Base-by-base conservation (phyloP, 30 jellyfish, hydroid and myxozoan genomes). In the Hydractinia symbiolongicarpus region DNA sequence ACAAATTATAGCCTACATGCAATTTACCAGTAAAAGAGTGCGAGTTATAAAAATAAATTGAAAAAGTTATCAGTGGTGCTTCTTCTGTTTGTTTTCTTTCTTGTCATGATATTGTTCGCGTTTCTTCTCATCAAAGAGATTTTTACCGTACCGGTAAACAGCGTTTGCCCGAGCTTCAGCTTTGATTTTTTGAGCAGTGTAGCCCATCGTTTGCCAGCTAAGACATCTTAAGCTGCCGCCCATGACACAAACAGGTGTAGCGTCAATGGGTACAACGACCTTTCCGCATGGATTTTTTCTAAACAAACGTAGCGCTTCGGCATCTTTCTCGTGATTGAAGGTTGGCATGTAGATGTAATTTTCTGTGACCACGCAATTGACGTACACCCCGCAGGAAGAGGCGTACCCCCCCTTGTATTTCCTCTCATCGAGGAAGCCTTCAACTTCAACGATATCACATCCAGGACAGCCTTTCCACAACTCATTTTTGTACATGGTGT, bases 391-490 rank as follows among this genome's bases (percentile, higher is more conserved):
- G 19, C 69, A 58, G 16, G 69, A 58, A 58, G 69, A 58, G 15
- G 69, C 69, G 69, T 58, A 58, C 15, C 69, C 69, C 1, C 69
- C 69, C 19, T 1, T 58, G 69, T 58, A 58, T 11, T 11, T 17
- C 19, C 69, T 13, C 15, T 58, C 69, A 17, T 58, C 69, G 69
- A 58, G 19, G 2, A 58, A 58, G 15, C 69, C 69, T 58, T 58
- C 69, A 17, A 58, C 69, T 58, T 58, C 69, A 58, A 58, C 2
- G 19, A 58, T 58, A 11, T 58, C 16, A 58, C 69, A 58, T 13
- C 69, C 69, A 2, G 69, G 69, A 58, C 69, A 58, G 15, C 69
- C 69, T 58, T 58, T 58, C 69, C 19, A 11, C 69, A 58, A 58
- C 69, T 58, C 69, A 17, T 58, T 58, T 17, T 58, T 58, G 69